Percentiles rank a stretch among this genome's conserved stretches.
Conservation (phyloP, 2,888 invertebrate genomes). For the Drosophila paramelanica region DNA sequence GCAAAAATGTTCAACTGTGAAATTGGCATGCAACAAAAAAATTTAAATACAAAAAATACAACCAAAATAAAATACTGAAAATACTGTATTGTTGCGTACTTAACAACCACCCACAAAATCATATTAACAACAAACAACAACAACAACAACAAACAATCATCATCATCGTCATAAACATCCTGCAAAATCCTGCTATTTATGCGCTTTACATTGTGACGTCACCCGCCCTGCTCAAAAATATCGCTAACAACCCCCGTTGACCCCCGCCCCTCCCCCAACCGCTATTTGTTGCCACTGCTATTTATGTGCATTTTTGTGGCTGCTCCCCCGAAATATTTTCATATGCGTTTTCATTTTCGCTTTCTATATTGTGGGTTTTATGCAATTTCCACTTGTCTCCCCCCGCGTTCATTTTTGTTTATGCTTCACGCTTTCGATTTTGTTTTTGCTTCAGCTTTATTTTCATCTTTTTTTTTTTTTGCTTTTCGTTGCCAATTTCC, state of each 20-base stretch:
- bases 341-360: conserved; percentile 72
- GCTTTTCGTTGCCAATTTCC: conserved; percentile 75
- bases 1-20: conserved; percentile 63
- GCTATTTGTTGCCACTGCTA: conserved; percentile 52
- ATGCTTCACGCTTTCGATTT: conserved; percentile 80
- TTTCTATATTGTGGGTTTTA: conserved; percentile 53
- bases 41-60: conserved; percentile 19
- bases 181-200: conserved; percentile 77
- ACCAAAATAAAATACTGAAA: conserved; percentile 41
- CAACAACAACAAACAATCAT: conserved; percentile 36
- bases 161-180: conserved; percentile 67
- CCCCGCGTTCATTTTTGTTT: conserved; percentile 57
- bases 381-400: conserved; percentile 14
- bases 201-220: conserved; percentile 71
- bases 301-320: conserved; percentile 80
- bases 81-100: conserved; percentile 12
- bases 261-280: not conserved
- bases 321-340: conserved; percentile 41
- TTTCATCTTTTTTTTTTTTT: conserved; percentile 23
- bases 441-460: conserved; percentile 50
- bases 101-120: conserved; percentile 57
- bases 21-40: conserved; percentile 60
- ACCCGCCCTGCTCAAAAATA: conserved; percentile 41
- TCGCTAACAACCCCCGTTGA: not conserved
- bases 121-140: conserved; percentile 50